phyloP scores from a whole-genome alignment of 2,888 invertebrate genomes.

The Heterodera filipjevi region DNA sequence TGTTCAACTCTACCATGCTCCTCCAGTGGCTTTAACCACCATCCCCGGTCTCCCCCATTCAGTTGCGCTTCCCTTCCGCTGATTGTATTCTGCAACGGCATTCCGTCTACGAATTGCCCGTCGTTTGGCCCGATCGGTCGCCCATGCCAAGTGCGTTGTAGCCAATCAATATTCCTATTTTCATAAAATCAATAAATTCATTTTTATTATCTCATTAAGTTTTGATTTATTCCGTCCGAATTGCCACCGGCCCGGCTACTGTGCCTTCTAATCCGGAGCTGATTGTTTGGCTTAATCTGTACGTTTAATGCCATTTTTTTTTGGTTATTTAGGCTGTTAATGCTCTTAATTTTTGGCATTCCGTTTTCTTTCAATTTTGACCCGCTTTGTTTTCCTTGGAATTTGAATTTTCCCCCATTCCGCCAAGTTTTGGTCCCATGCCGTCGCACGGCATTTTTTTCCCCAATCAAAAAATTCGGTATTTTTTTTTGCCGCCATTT shows the following conservation, averaged over 20 bases:
- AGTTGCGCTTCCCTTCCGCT: slow-evolving; percentile 49
- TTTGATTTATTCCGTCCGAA: slow-evolving; percentile 39
- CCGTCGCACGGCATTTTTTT: too few species aligned
- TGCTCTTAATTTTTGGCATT: too few species aligned
- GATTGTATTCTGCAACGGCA: slow-evolving; percentile 36
- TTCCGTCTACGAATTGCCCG: slow-evolving; percentile 65
- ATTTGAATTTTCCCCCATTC: too few species aligned
- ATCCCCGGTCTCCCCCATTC: neutral
- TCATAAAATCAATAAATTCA: neutral
- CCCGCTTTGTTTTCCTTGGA: too few species aligned
- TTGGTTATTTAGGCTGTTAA: neutral
- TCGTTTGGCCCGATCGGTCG: slow-evolving; percentile 66
- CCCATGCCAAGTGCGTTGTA: slow-evolving; percentile 41
- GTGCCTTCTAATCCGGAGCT: neutral
- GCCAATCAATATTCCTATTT: too few species aligned
- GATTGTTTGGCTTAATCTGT: slow-evolving; percentile 40
- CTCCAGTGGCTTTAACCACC: too few species aligned
- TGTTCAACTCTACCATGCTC: too few species aligned
- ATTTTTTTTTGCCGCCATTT: too few species aligned
- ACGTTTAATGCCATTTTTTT: neutral
- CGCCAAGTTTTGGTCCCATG: too few species aligned
- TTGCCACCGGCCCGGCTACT: slow-evolving; percentile 38
- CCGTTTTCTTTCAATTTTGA: too few species aligned
- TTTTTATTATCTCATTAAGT: slow-evolving; percentile 38
- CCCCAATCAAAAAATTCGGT: too few species aligned